Evolutionary conservation across 2,797 vertebrate species (phyloP).

Genomic region (Mormyrops attenuatus): DNA sequence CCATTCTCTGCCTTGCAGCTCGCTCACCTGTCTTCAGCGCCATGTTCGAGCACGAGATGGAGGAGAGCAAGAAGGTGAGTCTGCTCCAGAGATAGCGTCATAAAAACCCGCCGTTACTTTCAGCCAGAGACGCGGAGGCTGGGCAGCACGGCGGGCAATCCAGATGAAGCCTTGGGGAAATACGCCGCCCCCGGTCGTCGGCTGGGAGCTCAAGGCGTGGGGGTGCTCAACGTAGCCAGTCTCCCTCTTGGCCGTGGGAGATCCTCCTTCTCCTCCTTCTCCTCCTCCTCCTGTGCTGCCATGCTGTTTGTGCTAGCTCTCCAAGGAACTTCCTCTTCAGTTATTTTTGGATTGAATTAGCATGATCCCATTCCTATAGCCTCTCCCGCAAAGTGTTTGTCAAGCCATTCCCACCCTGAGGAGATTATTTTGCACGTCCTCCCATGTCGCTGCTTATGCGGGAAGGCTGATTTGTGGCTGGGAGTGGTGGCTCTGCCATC

Average conservation of each 20-base stretch:
- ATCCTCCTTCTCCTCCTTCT: background rate
- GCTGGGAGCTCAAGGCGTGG: background rate
- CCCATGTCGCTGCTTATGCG: background rate
- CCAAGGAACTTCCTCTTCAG: conserved; percentile 19
- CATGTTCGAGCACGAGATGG: conserved; percentile 92
- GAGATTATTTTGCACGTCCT: background rate
- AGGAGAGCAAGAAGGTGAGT: conserved; percentile 84
- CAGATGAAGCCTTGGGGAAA: background rate
- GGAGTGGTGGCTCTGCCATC: background rate
- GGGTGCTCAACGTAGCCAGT: background rate
- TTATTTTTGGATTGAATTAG: conserved; percentile 26
- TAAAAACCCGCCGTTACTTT: background rate
- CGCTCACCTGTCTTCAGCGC: conserved; percentile 90
- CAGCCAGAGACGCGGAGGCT: background rate
- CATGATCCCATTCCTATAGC: conserved; percentile 20
- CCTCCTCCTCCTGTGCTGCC: background rate
- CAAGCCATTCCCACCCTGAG: background rate
- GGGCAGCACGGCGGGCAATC: background rate
- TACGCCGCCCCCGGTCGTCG: background rate
- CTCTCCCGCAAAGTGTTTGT: background rate
- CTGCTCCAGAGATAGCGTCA: background rate
- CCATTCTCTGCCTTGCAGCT: conserved; percentile 56
- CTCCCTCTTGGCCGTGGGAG: background rate
- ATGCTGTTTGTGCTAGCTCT: background rate
- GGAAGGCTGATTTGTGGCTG: background rate